These are phyloP conservation scores for Acleris emargana DNA, from an alignment of 2,888 invertebrate genomes.

Conservation along the genomic window DNA sequence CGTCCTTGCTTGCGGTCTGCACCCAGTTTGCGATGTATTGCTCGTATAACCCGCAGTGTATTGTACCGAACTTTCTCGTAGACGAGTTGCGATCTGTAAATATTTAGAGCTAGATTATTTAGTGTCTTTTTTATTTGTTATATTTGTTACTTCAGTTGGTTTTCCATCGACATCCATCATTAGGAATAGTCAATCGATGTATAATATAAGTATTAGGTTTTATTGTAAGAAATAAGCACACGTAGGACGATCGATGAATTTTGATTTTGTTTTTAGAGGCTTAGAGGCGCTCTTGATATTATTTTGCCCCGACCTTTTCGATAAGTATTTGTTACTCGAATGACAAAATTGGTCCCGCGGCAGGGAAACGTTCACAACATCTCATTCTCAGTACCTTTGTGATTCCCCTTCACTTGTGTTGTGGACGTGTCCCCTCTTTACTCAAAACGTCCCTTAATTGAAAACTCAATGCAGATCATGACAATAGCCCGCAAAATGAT, in stretches of 20 bases:
- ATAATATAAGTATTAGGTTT: constrained; percentile 36
- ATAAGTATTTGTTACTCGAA: constrained; percentile 14
- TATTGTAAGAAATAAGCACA: constrained; percentile 33
- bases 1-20: constrained; percentile 56
- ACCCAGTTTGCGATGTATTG: constrained; percentile 37
- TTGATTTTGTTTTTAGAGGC: constrained; percentile 34
- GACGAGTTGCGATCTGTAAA: constrained; percentile 27
- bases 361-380: constrained; percentile 32
- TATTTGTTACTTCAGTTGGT: constrained; percentile 18
- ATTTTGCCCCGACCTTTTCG: constrained; percentile 28
- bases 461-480: background rate
- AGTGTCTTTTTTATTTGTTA: constrained; percentile 25
- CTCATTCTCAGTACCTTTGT: background rate
- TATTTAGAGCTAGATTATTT: constrained; percentile 29
- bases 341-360: constrained; percentile 11
- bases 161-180: constrained; percentile 33
- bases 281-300: constrained; percentile 35
- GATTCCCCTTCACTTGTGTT: constrained; percentile 9
- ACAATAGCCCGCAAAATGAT: background rate
- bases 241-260: constrained; percentile 32
- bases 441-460: constrained; percentile 14
- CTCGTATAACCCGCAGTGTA: constrained; percentile 50
- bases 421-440: constrained; percentile 27
- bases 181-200: constrained; percentile 24
- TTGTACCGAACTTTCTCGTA: constrained; percentile 43